These are phyloP conservation scores for Copsychus sechellarum DNA, from an alignment of 2,113 vertebrate genomes.

Conservation along the genomic window DNA sequence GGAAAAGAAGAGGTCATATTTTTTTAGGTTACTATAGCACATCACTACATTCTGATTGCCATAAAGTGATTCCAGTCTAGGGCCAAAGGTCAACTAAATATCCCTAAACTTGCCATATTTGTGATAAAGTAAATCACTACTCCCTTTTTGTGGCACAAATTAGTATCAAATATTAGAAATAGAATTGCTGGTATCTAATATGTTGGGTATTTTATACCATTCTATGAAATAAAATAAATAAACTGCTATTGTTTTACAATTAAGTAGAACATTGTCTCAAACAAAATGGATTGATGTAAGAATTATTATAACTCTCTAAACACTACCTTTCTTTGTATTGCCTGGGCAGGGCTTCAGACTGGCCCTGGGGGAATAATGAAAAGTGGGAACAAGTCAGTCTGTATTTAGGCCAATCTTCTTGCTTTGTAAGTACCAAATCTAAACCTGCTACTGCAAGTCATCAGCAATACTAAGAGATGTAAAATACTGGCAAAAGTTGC, in stretches of 20 bases:
- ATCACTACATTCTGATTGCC: not conserved
- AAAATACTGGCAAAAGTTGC: not conserved
- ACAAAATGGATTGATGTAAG: not conserved
- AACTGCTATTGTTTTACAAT: not conserved
- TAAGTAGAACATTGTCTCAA: not conserved
- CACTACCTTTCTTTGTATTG: not conserved
- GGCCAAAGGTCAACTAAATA: not conserved
- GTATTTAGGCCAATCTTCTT: not conserved
- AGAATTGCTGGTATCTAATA: not conserved
- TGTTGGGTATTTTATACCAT: not conserved
- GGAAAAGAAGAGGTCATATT: not conserved
- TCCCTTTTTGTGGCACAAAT: not conserved
- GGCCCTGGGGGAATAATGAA: not conserved
- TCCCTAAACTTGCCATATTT: not conserved
- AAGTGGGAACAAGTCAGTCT: not conserved
- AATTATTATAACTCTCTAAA: not conserved
- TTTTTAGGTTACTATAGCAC: not conserved
- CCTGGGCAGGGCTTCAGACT: not conserved
- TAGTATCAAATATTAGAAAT: not conserved
- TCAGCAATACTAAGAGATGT: not conserved
- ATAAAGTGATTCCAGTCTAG: not conserved
- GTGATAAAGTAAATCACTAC: not conserved
- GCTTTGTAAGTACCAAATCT: not conserved
- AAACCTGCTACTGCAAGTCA: not conserved
- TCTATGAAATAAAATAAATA: not conserved